Evolutionary conservation across 2,113 vertebrate genomes (phyloP).

Genomic region (Ictalurus furcatus): DNA sequence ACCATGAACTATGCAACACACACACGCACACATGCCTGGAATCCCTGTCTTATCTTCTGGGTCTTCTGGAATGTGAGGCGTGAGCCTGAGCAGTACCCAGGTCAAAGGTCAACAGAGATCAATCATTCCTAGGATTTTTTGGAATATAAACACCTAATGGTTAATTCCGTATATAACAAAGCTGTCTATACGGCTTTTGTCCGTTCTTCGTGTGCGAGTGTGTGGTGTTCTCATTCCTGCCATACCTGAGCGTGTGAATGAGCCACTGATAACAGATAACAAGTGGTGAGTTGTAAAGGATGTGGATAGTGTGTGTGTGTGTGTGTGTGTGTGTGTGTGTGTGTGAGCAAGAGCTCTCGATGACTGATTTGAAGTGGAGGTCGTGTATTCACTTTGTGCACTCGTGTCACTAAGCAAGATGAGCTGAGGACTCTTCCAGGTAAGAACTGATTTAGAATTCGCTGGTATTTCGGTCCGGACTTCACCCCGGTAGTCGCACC

Average conservation of each 20-base stretch:
- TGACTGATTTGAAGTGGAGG: neutral
- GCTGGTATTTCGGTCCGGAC: neutral
- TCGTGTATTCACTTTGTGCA: neutral
- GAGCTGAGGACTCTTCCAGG: neutral
- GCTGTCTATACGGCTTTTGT: neutral
- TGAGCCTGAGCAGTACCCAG: neutral
- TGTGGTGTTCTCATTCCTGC: slow-evolving; percentile 59
- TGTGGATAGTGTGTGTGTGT: neutral
- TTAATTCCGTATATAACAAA: neutral
- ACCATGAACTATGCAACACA: neutral
- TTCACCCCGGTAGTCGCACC: neutral
- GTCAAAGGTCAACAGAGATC: slow-evolving; percentile 26
- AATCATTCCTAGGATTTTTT: neutral
- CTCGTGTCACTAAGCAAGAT: neutral
- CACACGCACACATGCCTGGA: neutral
- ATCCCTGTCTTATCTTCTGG: neutral
- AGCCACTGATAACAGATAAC: slow-evolving; percentile 51
- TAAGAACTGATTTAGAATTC: neutral
- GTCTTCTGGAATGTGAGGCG: slow-evolving; percentile 13
- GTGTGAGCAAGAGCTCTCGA: slow-evolving; percentile 5
- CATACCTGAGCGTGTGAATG: slow-evolving; percentile 54
- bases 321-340: slow-evolving; percentile 2
- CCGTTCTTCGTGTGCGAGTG: neutral
- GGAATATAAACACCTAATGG: neutral
- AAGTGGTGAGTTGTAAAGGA: neutral